Evolutionary conservation across 2,797 vertebrate species (phyloP).

Genomic region (Anabacerthia variegaticeps): DNA sequence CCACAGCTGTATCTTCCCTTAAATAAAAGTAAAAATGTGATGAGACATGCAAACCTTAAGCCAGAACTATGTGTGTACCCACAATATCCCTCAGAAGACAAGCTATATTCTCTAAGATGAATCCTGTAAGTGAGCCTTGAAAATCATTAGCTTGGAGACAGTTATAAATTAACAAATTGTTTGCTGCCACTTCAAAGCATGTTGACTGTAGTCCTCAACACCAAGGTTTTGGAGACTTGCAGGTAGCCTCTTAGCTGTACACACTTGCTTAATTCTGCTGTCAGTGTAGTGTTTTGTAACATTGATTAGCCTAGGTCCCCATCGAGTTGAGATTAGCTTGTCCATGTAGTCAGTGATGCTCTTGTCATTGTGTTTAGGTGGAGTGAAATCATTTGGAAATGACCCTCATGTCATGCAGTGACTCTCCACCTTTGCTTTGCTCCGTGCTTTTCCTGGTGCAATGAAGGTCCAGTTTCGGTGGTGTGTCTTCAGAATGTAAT

Average conservation of each 20-base stretch:
- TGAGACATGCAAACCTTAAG: not conserved
- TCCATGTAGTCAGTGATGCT: rapidly evolving
- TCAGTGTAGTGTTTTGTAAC: not conserved
- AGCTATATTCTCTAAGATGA: not conserved
- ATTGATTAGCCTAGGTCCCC: not conserved
- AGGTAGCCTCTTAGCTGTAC: not conserved
- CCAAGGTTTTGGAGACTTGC: not conserved
- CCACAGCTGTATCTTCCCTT: not conserved
- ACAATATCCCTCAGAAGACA: not conserved
- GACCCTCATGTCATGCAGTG: not conserved
- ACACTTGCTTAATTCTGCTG: not conserved
- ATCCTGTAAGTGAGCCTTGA: not conserved
- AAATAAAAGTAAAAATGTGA: not conserved
- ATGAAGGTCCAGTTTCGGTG: not conserved
- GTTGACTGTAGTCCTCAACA: not conserved
- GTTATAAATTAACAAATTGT: not conserved
- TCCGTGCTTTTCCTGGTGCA: not conserved
- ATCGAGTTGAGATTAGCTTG: not conserved
- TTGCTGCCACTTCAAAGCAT: not conserved
- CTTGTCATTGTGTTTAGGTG: not conserved
- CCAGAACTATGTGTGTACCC: not conserved
- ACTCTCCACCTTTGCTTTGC: not conserved
- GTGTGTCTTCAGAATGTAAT: not conserved
- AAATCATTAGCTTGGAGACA: not conserved
- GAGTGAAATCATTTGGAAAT: not conserved